Conservation (phyloP, 2,888 invertebrate species). For the Stenichneumon culpator region DNA sequence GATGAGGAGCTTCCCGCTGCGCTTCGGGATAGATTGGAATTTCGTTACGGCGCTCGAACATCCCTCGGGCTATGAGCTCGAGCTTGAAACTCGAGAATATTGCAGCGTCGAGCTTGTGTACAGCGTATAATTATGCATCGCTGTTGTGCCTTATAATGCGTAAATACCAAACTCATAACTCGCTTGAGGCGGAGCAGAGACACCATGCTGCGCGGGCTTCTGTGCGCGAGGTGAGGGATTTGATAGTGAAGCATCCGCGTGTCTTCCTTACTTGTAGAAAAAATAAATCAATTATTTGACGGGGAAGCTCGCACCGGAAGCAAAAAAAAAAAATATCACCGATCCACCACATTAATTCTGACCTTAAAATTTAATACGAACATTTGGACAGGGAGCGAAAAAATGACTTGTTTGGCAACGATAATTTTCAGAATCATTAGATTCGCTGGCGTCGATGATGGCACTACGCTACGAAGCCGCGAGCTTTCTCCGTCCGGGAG, state of each 20-base stretch:
- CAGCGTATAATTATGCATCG: background rate
- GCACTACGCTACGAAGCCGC: background rate
- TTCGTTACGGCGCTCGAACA: slow-evolving; percentile 4
- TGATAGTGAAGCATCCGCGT: background rate
- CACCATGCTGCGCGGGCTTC: background rate
- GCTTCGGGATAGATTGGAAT: background rate
- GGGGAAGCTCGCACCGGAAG: background rate
- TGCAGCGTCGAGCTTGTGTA: background rate
- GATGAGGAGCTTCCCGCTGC: background rate
- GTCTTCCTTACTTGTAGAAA: background rate
- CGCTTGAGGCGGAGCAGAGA: background rate
- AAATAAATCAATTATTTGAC: background rate
- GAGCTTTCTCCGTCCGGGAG: slow-evolving; percentile 51
- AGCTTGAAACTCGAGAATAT: background rate
- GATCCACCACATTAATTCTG: too few species aligned
- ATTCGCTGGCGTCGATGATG: background rate
- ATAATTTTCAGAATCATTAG: background rate
- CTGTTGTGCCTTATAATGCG: background rate
- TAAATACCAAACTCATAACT: slow-evolving; percentile 2
- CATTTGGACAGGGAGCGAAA: too few species aligned
- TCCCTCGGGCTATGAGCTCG: slow-evolving; percentile 8
- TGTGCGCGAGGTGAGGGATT: background rate
- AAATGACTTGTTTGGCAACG: background rate
- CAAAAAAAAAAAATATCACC: background rate
- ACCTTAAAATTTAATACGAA: too few species aligned